Percentiles rank a stretch among this genome's conserved stretches.
phyloP scores from a whole-genome alignment of 2,888 invertebrate genomes.

The Dryocosmus kuriphilus region DNA sequence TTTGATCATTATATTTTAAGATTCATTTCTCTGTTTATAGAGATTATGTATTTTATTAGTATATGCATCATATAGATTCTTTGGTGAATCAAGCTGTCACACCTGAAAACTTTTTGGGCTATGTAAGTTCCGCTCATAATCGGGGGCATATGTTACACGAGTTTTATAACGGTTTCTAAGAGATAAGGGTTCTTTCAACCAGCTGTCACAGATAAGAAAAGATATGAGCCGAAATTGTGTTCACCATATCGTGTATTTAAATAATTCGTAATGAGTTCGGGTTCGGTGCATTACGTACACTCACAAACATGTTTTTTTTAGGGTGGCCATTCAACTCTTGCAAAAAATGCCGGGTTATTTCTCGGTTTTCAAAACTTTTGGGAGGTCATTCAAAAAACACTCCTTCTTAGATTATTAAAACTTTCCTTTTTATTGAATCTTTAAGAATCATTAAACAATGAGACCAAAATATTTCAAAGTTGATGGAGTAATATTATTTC shows the following conservation, averaged over 20 bases:
- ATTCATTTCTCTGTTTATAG: no score
- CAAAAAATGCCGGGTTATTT: not conserved
- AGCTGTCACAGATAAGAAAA: slow-evolving; percentile 20
- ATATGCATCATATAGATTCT: not conserved
- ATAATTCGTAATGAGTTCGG: slow-evolving; percentile 23
- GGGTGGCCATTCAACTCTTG: not conserved
- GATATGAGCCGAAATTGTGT: slow-evolving; percentile 28
- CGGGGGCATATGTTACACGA: slow-evolving; percentile 20
- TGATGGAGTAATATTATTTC: no score
- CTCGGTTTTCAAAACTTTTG: no score
- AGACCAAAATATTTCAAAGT: no score
- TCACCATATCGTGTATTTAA: slow-evolving; percentile 23
- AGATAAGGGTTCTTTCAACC: slow-evolving; percentile 40
- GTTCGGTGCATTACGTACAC: slow-evolving; percentile 5
- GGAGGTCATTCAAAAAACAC: no score
- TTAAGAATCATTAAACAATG: no score
- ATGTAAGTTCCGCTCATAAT: not conserved
- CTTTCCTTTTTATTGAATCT: no score
- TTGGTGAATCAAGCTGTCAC: not conserved
- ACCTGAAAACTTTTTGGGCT: not conserved
- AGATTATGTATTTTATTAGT: no score
- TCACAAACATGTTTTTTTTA: no score
- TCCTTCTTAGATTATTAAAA: no score
- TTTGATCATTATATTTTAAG: no score
- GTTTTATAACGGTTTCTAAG: slow-evolving; percentile 32